Percentiles rank a stretch among this genome's conserved stretches.
phyloP scores from a whole-genome alignment of 2,888 invertebrate species.

The Villa cingulata region DNA sequence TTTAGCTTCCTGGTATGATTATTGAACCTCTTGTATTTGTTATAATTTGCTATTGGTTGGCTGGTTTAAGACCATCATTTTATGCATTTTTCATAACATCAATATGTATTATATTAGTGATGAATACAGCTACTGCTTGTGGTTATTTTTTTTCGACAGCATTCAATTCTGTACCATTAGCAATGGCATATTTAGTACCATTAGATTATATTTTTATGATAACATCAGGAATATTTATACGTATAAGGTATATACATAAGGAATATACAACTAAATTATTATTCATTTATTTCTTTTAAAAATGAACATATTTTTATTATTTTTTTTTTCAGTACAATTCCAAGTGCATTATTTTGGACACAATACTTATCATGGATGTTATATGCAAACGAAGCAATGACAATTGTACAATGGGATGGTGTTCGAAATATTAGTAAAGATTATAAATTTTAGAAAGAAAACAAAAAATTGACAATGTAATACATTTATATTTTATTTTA shows the following conservation, averaged over 20 bases:
- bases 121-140: constrained; percentile 78
- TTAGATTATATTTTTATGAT: constrained; percentile 79
- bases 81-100: constrained; percentile 59
- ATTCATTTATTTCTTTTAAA: background rate
- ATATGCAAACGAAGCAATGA: constrained; percentile 74
- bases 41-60: constrained; percentile 72
- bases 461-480: no score
- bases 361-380: constrained; percentile 73
- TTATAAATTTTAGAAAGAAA: background rate
- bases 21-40: constrained; percentile 73
- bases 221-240: constrained; percentile 72
- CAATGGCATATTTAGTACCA: constrained; percentile 73
- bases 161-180: constrained; percentile 64
- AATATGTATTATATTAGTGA: constrained; percentile 57
- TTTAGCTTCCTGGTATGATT: constrained; percentile 69
- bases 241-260: constrained; percentile 50
- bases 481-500: constrained; percentile 9
- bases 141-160: constrained; percentile 79
- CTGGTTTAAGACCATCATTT: constrained; percentile 55
- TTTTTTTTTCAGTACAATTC: constrained; percentile 46
- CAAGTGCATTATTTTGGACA: constrained; percentile 58
- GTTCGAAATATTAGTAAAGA: constrained; percentile 39
- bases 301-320: background rate
- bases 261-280: no score
- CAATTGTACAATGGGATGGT: constrained; percentile 67